Evolutionary conservation across 2,888 invertebrate species (phyloP), one percentile per base, ranked within the genome.

Genomic region (Pristionchus fissidentatus): DNA sequence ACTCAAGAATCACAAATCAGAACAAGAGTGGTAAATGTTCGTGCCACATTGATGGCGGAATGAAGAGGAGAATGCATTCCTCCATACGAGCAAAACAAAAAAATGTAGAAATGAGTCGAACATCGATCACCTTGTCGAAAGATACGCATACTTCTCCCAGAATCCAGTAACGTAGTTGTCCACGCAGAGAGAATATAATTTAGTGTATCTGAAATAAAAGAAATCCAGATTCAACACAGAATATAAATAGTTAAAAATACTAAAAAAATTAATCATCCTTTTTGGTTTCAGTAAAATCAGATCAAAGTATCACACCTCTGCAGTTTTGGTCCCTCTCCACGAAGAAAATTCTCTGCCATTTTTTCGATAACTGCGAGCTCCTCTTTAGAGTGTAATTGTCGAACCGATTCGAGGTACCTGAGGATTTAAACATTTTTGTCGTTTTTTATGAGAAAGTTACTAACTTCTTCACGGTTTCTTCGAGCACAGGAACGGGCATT

Each of bases 111-210:
- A 88, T 89, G 84, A 49, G 49, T 49, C 10, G n/a, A n/a, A n/a
- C n/a, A n/a, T n/a, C n/a, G n/a, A n/a, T 73, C 82, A 88, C 85
- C 87, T 84, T 57, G 87, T 84, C 73, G 87, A 86, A 22, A 90
- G 84, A 85, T 91, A 91, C 1, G 88, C 90, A 62, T 90, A 90
- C 77, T 90, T 90, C 83, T 90, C 88, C 91, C 91, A 91, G 83
- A 91, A 89, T 0, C 86, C 84, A n/a, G 90, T 88, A 19, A 91
- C 90, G 82, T 91, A 91, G 83, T 91, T 91, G 55, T 88, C 87
- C 19, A 86, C 85, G 77, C 88, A 88, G 19, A 87, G 84, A 8
- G 88, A 87, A 60, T 87, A 88, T 22, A 91, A 32, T 38, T 83
- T 77, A 2, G 88, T 86, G 49, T 86, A 88, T 8, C 78, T 85